phyloP scores from a whole-genome alignment of 2,113 vertebrate species.

The Strix uralensis region DNA sequence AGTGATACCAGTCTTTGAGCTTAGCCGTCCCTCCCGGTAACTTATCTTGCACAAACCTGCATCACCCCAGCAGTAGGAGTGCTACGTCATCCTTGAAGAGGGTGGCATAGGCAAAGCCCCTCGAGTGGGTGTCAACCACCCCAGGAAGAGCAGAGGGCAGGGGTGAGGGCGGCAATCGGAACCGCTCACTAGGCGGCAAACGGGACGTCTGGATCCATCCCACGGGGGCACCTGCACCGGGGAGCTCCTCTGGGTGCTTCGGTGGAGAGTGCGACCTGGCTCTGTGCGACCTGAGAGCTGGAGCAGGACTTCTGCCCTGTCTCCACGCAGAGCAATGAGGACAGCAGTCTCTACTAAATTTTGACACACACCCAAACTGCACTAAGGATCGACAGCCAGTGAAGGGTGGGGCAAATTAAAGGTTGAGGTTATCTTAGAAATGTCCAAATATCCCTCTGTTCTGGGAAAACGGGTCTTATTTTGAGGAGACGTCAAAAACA shows the following conservation, averaged over 20 bases:
- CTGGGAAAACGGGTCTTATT: not conserved
- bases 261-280: not conserved
- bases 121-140: rapidly evolving
- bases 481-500: not conserved
- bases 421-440: not conserved
- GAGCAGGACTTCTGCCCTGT: not conserved
- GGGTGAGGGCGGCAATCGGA: not conserved
- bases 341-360: not conserved
- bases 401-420: not conserved
- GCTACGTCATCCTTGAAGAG: not conserved
- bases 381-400: not conserved
- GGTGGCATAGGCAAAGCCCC: not conserved
- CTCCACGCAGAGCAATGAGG: not conserved
- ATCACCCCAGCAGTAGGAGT: constrained; percentile 48
- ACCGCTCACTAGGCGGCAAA: not conserved
- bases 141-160: not conserved
- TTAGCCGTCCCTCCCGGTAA: not conserved
- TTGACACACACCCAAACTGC: not conserved
- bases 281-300: not conserved
- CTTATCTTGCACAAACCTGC: not conserved
- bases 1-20: not conserved
- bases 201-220: not conserved
- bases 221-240: not conserved
- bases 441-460: not conserved
- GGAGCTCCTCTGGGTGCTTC: not conserved